Evolutionary conservation across 2,888 invertebrate genomes (phyloP).

Genomic region (Tinea pellionella): DNA sequence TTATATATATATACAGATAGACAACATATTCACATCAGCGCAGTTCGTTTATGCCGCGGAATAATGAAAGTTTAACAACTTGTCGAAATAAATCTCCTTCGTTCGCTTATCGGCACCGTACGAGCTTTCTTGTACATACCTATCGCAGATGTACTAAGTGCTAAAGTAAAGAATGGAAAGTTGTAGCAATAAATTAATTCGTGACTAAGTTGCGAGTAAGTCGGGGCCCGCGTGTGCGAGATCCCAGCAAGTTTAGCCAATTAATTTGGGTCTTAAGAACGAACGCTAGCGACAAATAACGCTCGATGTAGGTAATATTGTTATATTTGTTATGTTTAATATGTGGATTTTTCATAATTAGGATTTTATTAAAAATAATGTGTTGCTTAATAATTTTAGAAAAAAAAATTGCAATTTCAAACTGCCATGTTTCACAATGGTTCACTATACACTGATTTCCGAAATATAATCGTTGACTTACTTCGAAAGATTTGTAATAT

Average conservation of each 20-base stretch:
- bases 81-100: conserved; percentile 56
- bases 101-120: conserved; percentile 46
- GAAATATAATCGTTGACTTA: too few relatives aligned
- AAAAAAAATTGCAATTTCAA: too few relatives aligned
- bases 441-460: too few relatives aligned
- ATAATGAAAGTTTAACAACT: conserved; percentile 64
- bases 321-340: conserved; percentile 21
- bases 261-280: conserved; percentile 61
- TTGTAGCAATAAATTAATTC: conserved; percentile 65
- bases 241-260: conserved; percentile 62
- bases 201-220: conserved; percentile 42
- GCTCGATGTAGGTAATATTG: conserved; percentile 6
- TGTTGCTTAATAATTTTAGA: too few relatives aligned
- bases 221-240: conserved; percentile 34
- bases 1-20: not conserved
- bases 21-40: not conserved
- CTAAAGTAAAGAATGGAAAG: conserved; percentile 63
- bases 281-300: conserved; percentile 46
- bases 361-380: not conserved
- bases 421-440: too few relatives aligned
- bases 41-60: conserved; percentile 35
- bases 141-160: conserved; percentile 40
- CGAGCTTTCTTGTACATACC: conserved; percentile 21
- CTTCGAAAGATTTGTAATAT: too few relatives aligned
- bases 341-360: conserved; percentile 25